These are phyloP conservation scores for Asbolus verrucosus DNA, from an alignment of 1,140 invertebrate species.

Conservation along the genomic window DNA sequence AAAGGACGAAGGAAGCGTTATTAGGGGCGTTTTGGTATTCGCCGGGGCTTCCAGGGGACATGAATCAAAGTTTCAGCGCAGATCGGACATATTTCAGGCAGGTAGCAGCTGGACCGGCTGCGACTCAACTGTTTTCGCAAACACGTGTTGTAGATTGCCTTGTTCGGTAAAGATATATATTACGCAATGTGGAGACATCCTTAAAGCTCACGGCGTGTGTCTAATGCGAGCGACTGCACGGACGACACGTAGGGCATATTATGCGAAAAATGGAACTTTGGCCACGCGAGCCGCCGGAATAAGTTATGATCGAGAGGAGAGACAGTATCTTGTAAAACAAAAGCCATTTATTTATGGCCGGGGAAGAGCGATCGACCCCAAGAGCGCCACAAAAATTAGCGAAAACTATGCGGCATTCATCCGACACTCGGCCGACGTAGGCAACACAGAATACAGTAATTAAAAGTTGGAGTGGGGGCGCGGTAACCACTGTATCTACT, in stretches of 20 bases:
- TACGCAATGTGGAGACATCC: conserved; percentile 27
- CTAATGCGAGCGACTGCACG: conserved; percentile 17
- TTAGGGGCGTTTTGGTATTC: conserved; percentile 26
- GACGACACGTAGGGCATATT: conserved; percentile 29
- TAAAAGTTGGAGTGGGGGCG: too few relatives aligned
- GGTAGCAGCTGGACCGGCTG: conserved; percentile 34
- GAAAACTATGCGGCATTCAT: too few relatives aligned
- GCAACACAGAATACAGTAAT: too few relatives aligned
- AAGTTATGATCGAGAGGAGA: conserved; percentile 5
- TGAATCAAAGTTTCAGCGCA: conserved; percentile 37
- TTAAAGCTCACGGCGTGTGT: conserved; percentile 13
- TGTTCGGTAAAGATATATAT: conserved; percentile 36
- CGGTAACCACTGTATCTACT: too few relatives aligned
- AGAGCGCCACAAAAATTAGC: too few relatives aligned
- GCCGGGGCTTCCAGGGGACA: background rate
- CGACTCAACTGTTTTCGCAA: conserved; percentile 37
- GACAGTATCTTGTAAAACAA: conserved; percentile 23
- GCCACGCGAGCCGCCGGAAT: background rate
- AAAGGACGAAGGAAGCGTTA: background rate
- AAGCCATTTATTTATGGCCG: background rate
- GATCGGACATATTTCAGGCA: conserved; percentile 37
- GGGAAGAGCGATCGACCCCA: too few relatives aligned
- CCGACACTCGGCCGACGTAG: too few relatives aligned
- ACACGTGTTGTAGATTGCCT: conserved; percentile 31
- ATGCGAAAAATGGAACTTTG: conserved; percentile 8